These are phyloP conservation scores for Jordanella pulchra DNA, from an alignment of 2,797 vertebrate genomes.

Conservation along the genomic window DNA sequence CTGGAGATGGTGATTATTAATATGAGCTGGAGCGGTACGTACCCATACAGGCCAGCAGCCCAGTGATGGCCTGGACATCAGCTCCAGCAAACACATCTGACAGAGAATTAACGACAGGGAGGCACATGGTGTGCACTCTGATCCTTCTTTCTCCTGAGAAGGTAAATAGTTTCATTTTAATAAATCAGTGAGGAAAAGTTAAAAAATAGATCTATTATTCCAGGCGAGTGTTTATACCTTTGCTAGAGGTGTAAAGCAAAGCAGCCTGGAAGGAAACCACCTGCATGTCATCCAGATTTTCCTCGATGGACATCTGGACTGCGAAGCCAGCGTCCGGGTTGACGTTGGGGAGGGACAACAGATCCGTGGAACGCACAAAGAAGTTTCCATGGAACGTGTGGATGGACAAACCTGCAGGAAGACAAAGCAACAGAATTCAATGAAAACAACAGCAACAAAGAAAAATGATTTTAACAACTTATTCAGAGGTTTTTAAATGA, in stretches of 20 bases:
- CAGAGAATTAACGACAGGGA: constrained; percentile 91
- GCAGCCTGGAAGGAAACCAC: constrained; percentile 96
- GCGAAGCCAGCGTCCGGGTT: constrained; percentile 96
- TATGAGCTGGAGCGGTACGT: constrained; percentile 43
- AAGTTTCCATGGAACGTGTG: constrained; percentile 99
- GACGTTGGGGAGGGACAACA: constrained; percentile 93
- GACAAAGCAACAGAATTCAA: background rate
- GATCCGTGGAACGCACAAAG: constrained; percentile 95
- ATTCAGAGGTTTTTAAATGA: background rate
- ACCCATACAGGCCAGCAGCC: constrained; percentile 96
- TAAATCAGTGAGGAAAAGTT: background rate
- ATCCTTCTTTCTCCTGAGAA: constrained; percentile 91
- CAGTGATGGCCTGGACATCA: constrained; percentile 92
- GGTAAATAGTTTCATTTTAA: background rate
- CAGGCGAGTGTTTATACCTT: constrained; percentile 79
- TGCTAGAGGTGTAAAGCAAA: constrained; percentile 96
- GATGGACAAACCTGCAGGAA: constrained; percentile 89
- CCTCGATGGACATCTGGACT: constrained; percentile 97
- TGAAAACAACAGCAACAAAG: background rate
- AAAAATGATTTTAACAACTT: background rate
- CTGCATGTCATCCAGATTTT: constrained; percentile 92
- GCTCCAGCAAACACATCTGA: constrained; percentile 93
- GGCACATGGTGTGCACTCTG: constrained; percentile 95
- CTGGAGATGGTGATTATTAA: too few relatives aligned
- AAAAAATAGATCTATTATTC: background rate